These are phyloP conservation scores for Lycorma delicatula DNA, from an alignment of 1,140 invertebrate species.

Conservation along the genomic window DNA sequence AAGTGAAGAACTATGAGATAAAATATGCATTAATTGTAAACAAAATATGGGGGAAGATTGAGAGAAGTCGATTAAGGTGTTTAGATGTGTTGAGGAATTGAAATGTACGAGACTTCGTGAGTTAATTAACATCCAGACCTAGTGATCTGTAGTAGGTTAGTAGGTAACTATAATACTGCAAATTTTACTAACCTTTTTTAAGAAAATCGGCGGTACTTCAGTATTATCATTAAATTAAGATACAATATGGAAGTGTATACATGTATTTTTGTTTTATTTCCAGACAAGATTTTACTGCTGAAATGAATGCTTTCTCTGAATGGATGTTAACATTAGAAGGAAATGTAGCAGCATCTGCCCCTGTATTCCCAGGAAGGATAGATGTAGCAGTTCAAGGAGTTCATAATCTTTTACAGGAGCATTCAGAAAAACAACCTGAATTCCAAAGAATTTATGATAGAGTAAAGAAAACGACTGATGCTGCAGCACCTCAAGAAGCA, in stretches of 20 bases:
- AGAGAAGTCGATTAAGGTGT: too few relatives aligned
- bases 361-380: conserved; percentile 37
- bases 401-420: conserved; percentile 68
- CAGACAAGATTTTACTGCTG: conserved; percentile 74
- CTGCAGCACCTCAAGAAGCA: conserved; percentile 60
- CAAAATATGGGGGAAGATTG: too few relatives aligned
- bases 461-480: conserved; percentile 62
- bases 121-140: too few relatives aligned
- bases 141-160: too few relatives aligned
- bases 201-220: background rate
- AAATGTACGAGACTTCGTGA: too few relatives aligned
- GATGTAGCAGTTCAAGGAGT: conserved; percentile 68
- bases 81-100: too few relatives aligned
- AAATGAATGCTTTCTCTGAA: conserved; percentile 68
- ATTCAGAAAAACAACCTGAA: conserved; percentile 63
- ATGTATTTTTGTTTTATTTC: conserved; percentile 19
- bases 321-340: conserved; percentile 71
- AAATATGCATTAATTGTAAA: too few relatives aligned
- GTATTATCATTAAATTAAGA: conserved; percentile 8
- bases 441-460: conserved; percentile 70
- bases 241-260: background rate
- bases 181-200: too few relatives aligned
- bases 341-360: conserved; percentile 65
- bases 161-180: too few relatives aligned
- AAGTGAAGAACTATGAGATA: too few relatives aligned